Evolutionary conservation across 1,140 invertebrate species (phyloP).

Genomic region (Drosophila grimshawi): DNA sequence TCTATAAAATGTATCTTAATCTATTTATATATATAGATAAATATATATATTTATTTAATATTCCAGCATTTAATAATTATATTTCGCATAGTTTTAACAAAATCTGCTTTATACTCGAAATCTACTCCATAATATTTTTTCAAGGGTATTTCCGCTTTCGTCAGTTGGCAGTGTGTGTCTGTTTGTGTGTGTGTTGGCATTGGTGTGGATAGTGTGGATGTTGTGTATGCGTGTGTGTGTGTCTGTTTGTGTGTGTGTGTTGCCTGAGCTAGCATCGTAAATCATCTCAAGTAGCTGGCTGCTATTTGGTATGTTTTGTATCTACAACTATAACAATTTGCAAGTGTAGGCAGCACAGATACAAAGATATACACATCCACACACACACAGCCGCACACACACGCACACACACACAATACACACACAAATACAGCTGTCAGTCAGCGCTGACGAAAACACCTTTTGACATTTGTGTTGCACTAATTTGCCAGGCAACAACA

Average conservation of each 20-base stretch:
- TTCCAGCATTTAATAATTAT: too few species aligned
- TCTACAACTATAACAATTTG: constrained; percentile 78
- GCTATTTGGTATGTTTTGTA: constrained; percentile 56
- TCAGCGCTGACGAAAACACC: constrained; percentile 42
- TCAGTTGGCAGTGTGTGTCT: neutral
- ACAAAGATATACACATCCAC: constrained; percentile 15
- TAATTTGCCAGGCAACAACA: constrained; percentile 62
- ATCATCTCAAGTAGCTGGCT: constrained; percentile 77
- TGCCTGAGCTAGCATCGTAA: constrained; percentile 70
- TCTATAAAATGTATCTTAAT: too few species aligned
- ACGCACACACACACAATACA: constrained; percentile 5
- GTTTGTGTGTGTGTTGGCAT: constrained; percentile 1
- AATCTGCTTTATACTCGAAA: neutral
- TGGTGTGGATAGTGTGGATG: neutral
- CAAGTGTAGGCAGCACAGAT: constrained; percentile 63
- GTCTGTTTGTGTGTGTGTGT: neutral
- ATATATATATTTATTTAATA: too few species aligned
- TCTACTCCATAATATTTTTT: neutral
- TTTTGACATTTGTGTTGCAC: constrained; percentile 71
- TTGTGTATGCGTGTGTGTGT: constrained; percentile 6
- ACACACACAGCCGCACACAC: too few species aligned
- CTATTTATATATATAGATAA: too few species aligned
- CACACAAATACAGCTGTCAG: constrained; percentile 39
- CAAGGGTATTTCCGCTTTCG: neutral
- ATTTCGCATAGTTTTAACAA: too few species aligned